phyloP scores from a whole-genome alignment of 2,113 vertebrate species.

The Papio anubis region DNA sequence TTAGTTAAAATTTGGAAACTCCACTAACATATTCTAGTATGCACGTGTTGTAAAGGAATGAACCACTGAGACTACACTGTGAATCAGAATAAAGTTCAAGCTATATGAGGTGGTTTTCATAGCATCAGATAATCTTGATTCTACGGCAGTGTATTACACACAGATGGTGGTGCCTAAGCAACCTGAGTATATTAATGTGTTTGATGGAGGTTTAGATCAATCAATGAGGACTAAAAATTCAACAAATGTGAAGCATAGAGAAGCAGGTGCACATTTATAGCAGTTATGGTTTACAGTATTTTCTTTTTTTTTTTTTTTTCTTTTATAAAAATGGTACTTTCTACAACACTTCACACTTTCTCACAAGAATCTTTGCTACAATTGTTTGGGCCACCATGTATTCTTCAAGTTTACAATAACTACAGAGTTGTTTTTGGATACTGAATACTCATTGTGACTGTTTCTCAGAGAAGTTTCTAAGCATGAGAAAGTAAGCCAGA shows the following conservation, averaged over 20 bases:
- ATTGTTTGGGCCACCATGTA: neutral
- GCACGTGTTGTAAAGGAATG: slow-evolving; percentile 12
- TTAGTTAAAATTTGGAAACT: slow-evolving; percentile 14
- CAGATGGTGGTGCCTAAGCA: neutral
- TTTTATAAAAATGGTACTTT: neutral
- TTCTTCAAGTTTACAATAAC: neutral
- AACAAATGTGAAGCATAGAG: neutral
- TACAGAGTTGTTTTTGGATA: neutral
- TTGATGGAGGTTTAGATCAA: neutral
- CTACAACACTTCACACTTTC: neutral
- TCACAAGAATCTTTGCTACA: neutral
- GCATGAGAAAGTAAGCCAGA: neutral
- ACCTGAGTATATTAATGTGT: neutral
- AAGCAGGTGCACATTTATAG: neutral
- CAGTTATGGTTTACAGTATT: neutral
- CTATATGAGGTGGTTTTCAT: neutral
- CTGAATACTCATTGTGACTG: neutral
- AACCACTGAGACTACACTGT: neutral
- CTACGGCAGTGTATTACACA: slow-evolving; percentile 16
- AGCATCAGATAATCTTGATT: neutral
- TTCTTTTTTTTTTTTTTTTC: neutral
- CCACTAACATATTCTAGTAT: neutral
- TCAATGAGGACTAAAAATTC: neutral
- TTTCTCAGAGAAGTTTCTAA: neutral
- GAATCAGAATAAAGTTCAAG: slow-evolving; percentile 42